Conservation (phyloP, 92 coral and sea anemone genomes). For the Anthopleura xanthogrammica region DNA sequence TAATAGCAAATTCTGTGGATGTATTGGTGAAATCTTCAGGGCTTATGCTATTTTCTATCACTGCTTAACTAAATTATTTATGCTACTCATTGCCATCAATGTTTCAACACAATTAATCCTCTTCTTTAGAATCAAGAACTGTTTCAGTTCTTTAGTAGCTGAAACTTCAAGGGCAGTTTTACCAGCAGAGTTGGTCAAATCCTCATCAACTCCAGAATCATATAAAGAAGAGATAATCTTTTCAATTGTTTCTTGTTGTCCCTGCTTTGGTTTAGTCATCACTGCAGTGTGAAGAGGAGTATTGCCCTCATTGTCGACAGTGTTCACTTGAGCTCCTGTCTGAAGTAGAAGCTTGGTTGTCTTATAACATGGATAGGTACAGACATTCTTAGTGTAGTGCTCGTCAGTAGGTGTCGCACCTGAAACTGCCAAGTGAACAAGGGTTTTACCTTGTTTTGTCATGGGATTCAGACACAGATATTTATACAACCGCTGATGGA, state of each 20-base stretch:
- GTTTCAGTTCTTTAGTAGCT: slow-evolving; percentile 53
- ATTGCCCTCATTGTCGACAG: slow-evolving; percentile 61
- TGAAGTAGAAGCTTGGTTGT: slow-evolving; percentile 57
- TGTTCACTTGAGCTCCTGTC: slow-evolving; percentile 71
- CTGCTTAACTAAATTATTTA: too few relatives aligned
- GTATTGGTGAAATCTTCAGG: too few relatives aligned
- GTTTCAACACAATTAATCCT: slow-evolving; percentile 44
- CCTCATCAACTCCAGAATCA: slow-evolving; percentile 65
- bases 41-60: too few relatives aligned
- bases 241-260: slow-evolving; percentile 37
- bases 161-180: slow-evolving; percentile 68
- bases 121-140: slow-evolving; percentile 48
- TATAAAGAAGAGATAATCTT: slow-evolving; percentile 48
- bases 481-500: slow-evolving; percentile 42
- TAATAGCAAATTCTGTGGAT: too few relatives aligned
- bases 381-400: slow-evolving; percentile 75
- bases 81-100: too few relatives aligned
- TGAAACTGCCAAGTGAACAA: slow-evolving; percentile 73
- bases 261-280: slow-evolving; percentile 51
- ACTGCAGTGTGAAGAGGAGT: slow-evolving; percentile 71
- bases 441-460: slow-evolving; percentile 53
- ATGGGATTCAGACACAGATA: slow-evolving; percentile 72
- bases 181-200: slow-evolving; percentile 54
- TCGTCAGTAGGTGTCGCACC: slow-evolving; percentile 70
- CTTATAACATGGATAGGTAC: slow-evolving; percentile 60